These are phyloP conservation scores for Salarias fasciatus DNA, from an alignment of 2,797 vertebrate species.

Conservation along the genomic window DNA sequence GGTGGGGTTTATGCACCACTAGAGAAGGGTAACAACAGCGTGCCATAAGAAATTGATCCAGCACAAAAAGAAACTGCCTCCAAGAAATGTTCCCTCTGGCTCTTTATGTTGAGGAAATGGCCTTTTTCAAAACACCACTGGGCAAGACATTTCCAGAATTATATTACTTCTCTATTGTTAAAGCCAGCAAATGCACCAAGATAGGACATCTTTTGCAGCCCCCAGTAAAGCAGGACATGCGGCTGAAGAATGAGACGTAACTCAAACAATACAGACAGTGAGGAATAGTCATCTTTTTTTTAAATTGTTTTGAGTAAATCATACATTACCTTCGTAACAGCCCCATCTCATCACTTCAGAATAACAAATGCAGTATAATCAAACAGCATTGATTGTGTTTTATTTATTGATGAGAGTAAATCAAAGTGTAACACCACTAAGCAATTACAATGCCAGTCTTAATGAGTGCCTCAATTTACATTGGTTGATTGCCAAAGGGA, in stretches of 20 bases:
- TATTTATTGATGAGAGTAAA: slow-evolving; percentile 78
- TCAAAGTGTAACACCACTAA: slow-evolving; percentile 71
- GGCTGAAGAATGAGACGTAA: slow-evolving; percentile 20
- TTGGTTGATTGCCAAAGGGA: slow-evolving; percentile 72
- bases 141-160: slow-evolving; percentile 69
- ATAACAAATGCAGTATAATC: slow-evolving; percentile 70
- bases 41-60: slow-evolving; percentile 69
- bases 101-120: slow-evolving; percentile 70
- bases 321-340: slow-evolving; percentile 56
- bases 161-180: slow-evolving; percentile 56
- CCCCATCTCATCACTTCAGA: slow-evolving; percentile 66
- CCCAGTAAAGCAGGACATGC: background rate
- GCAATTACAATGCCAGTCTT: slow-evolving; percentile 73
- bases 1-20: slow-evolving; percentile 62
- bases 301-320: slow-evolving; percentile 61
- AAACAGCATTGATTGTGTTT: slow-evolving; percentile 73
- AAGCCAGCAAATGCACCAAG: slow-evolving; percentile 52
- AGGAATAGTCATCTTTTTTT: slow-evolving; percentile 31
- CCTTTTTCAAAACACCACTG: slow-evolving; percentile 69
- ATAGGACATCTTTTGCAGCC: slow-evolving; percentile 18
- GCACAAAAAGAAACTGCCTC: slow-evolving; percentile 70
- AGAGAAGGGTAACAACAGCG: slow-evolving; percentile 62
- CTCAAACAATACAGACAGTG: slow-evolving; percentile 9
- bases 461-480: slow-evolving; percentile 74
- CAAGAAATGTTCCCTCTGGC: slow-evolving; percentile 71